Conservation (phyloP, 2,888 invertebrate genomes). For the Prosopocoilus inquinatus region DNA sequence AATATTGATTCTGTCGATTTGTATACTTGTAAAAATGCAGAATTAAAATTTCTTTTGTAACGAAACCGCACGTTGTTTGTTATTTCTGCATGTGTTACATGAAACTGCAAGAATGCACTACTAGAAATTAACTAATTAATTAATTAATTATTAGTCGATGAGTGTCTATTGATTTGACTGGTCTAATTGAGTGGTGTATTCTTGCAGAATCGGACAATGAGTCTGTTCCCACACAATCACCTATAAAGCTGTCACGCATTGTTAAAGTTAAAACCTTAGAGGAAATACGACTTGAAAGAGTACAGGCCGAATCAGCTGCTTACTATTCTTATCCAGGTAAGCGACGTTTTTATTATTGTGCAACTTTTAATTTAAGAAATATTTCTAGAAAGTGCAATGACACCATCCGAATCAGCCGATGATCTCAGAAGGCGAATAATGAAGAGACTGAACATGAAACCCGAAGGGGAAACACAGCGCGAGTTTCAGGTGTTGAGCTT, state of each 20-base stretch:
- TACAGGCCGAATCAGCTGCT: conserved; percentile 72
- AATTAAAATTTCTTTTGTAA: conserved; percentile 21
- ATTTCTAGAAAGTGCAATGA: background rate
- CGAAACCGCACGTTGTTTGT: conserved; percentile 7
- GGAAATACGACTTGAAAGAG: conserved; percentile 65
- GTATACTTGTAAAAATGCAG: conserved; percentile 15
- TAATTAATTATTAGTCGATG: conserved; percentile 9
- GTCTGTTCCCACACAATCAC: conserved; percentile 64
- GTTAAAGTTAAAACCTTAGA: conserved; percentile 64
- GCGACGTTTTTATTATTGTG: background rate
- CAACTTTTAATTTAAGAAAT: background rate
- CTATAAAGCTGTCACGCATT: conserved; percentile 52
- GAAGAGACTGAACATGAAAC: conserved; percentile 32
- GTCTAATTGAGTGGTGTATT: conserved; percentile 54
- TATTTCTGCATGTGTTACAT: conserved; percentile 7
- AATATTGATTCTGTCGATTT: conserved; percentile 8
- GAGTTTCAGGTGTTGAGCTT: conserved; percentile 49
- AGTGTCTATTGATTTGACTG: conserved; percentile 6
- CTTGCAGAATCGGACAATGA: conserved; percentile 79
- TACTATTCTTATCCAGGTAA: conserved; percentile 64
- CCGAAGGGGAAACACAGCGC: conserved; percentile 17
- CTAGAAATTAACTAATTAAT: no score
- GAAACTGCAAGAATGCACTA: conserved; percentile 52
- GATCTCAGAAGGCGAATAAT: conserved; percentile 41
- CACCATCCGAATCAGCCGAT: conserved; percentile 19